phyloP scores from a whole-genome alignment of 2,797 vertebrate species.

The Pogonophryne albipinna region DNA sequence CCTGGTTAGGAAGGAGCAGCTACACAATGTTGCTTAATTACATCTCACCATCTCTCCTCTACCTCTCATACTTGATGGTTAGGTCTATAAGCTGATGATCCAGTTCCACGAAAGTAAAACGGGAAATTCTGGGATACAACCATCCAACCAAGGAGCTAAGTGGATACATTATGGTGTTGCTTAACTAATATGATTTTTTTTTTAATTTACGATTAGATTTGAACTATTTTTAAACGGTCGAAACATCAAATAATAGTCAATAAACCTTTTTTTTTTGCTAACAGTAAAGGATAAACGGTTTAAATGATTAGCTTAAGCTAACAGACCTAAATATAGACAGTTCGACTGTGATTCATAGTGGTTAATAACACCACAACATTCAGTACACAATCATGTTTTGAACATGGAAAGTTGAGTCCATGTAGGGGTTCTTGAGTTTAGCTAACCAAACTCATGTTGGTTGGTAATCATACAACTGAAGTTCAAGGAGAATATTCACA shows the following conservation, averaged over 20 bases:
- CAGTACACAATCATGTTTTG: background rate
- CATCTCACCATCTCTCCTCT: conserved; percentile 50
- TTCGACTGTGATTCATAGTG: background rate
- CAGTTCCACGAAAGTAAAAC: conserved; percentile 11
- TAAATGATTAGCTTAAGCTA: background rate
- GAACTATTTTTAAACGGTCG: background rate
- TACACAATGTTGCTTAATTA: conserved; percentile 51
- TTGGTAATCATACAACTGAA: background rate
- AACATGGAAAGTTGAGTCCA: background rate
- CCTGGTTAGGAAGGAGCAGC: conserved; percentile 52
- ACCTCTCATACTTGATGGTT: conserved; percentile 8
- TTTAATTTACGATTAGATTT: background rate
- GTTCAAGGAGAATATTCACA: conserved; percentile 22
- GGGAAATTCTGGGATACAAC: conserved; percentile 4
- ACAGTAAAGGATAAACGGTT: background rate
- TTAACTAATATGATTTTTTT: background rate
- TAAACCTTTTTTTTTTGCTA: background rate
- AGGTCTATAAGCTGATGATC: conserved; percentile 37
- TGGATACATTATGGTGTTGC: background rate
- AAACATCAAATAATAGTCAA: background rate
- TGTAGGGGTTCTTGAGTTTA: background rate
- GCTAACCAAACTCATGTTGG: background rate
- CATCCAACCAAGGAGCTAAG: background rate
- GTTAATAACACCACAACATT: background rate
- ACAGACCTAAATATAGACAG: background rate